phyloP scores from a whole-genome alignment of 1,140 invertebrate genomes.

The Leptinotarsa defecta region DNA sequence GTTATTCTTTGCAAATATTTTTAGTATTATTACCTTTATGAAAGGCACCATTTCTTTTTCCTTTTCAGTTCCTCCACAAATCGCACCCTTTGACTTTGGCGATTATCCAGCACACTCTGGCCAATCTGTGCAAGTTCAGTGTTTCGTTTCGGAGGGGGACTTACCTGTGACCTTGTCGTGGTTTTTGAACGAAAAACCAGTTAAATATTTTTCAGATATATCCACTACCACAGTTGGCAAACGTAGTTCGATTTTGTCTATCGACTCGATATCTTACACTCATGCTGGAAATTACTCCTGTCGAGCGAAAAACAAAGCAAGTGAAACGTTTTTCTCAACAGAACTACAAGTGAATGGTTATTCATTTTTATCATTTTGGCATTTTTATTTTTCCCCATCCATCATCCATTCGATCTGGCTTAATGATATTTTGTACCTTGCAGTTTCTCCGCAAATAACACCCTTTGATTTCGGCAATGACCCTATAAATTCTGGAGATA shows the following conservation, averaged over 20 bases:
- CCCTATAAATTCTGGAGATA: slow-evolving; percentile 63
- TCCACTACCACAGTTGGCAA: slow-evolving; percentile 68
- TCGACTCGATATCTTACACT: slow-evolving; percentile 62
- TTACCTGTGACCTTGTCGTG: slow-evolving; percentile 66
- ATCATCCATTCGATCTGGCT: not conserved
- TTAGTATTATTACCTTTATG: not conserved
- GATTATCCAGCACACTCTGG: slow-evolving; percentile 70
- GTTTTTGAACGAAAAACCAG: slow-evolving; percentile 60
- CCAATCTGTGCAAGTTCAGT: slow-evolving; percentile 72
- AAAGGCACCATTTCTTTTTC: slow-evolving; percentile 42
- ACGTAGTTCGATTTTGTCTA: slow-evolving; percentile 72
- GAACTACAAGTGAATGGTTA: slow-evolving; percentile 72
- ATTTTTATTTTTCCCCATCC: slow-evolving; percentile 65
- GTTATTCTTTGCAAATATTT: slow-evolving; percentile 48
- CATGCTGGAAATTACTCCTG: slow-evolving; percentile 65
- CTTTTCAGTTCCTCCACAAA: slow-evolving; percentile 67
- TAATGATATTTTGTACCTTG: slow-evolving; percentile 53
- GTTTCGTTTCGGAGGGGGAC: slow-evolving; percentile 68
- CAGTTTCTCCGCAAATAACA: slow-evolving; percentile 61
- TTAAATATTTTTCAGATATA: slow-evolving; percentile 55
- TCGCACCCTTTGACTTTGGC: slow-evolving; percentile 66
- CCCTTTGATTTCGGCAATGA: slow-evolving; percentile 59
- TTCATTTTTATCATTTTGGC: slow-evolving; percentile 63
- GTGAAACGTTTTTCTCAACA: slow-evolving; percentile 65
- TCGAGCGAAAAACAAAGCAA: slow-evolving; percentile 52